A percentile compares a stretch with the other conserved stretches of the same genome.
Conservation (phyloP, 2,113 vertebrate species). For the Puffinus mauretanicus region DNA sequence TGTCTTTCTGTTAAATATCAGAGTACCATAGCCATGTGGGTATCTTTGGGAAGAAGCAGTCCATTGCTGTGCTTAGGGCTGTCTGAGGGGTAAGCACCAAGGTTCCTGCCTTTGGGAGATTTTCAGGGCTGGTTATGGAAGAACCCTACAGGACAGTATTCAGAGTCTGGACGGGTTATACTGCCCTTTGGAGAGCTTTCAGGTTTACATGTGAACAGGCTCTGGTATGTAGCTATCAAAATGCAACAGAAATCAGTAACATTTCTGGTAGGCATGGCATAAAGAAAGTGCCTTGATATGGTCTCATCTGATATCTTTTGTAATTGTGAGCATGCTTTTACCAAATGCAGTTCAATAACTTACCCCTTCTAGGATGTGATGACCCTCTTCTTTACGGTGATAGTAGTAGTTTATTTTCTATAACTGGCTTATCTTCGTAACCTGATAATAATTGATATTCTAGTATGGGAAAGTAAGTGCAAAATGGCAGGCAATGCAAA, state of each 20-base stretch:
- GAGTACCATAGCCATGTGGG: not conserved
- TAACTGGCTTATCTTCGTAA: constrained; percentile 61
- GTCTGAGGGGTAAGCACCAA: not conserved
- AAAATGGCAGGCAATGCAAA: not conserved
- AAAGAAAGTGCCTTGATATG: not conserved
- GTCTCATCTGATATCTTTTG: not conserved
- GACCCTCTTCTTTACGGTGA: not conserved
- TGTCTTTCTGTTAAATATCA: not conserved
- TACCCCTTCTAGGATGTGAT: not conserved
- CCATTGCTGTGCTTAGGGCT: not conserved
- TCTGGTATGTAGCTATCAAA: not conserved
- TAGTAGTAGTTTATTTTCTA: constrained; percentile 1
- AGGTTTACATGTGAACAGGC: not conserved
- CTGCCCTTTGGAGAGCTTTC: not conserved
- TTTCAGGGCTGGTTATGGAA: not conserved
- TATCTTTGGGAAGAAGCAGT: not conserved
- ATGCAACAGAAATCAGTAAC: not conserved
- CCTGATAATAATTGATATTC: constrained; percentile 65
- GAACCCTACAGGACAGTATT: not conserved
- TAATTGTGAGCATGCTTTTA: not conserved
- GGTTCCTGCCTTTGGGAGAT: not conserved
- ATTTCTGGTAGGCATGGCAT: not conserved
- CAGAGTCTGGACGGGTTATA: not conserved
- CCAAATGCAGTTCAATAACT: constrained; percentile 2
- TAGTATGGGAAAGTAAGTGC: constrained; percentile 1